Conservation (phyloP, 1,140 invertebrate genomes). For the Hyposmocoma kahamanoa region DNA sequence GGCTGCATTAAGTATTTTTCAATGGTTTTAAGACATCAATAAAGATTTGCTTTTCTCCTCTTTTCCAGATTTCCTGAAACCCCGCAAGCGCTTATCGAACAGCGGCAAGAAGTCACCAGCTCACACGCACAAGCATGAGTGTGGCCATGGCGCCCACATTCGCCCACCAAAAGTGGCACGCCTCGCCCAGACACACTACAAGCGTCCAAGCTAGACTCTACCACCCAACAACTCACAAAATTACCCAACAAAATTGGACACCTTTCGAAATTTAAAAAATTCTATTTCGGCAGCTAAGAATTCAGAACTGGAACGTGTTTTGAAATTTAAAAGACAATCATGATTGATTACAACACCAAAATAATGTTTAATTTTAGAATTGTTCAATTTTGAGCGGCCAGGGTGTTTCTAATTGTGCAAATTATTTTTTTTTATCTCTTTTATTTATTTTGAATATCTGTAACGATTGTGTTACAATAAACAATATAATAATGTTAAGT, state of each 20-base stretch:
- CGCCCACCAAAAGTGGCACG: constrained; percentile 61
- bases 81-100: constrained; percentile 54
- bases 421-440: constrained; percentile 53
- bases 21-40: too few species aligned
- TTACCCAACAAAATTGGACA: constrained; percentile 4
- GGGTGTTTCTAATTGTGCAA: constrained; percentile 49
- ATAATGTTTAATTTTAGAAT: too few species aligned
- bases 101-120: constrained; percentile 60
- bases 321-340: too few species aligned
- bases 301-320: too few species aligned
- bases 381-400: constrained; percentile 26
- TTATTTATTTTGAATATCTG: constrained; percentile 58
- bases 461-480: constrained; percentile 31
- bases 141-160: constrained; percentile 52
- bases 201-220: constrained; percentile 53
- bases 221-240: constrained; percentile 10
- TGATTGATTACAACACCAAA: too few species aligned
- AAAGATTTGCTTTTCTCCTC: constrained; percentile 19
- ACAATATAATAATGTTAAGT: constrained; percentile 67
- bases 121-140: constrained; percentile 53
- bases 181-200: constrained; percentile 50
- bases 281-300: constrained; percentile 2
- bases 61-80: constrained; percentile 68
- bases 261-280: background rate
- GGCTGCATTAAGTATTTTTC: too few species aligned